phyloP scores from a whole-genome alignment of 2,113 vertebrate genomes.

The Atractosteus spatula region DNA sequence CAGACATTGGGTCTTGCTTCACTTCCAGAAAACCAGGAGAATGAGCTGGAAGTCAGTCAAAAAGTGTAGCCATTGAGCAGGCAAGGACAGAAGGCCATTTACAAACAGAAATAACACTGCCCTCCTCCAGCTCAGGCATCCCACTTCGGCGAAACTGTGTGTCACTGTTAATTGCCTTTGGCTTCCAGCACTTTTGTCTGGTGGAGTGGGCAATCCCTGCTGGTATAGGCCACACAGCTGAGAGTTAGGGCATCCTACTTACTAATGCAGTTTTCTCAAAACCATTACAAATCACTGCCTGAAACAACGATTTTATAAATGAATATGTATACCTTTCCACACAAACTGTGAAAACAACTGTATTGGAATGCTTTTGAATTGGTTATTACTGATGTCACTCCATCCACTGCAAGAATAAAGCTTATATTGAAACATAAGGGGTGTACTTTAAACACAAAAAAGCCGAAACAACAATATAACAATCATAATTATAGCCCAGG shows the following conservation, averaged over 20 bases:
- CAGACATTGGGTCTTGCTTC: no score
- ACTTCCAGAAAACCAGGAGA: no score
- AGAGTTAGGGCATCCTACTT: neutral
- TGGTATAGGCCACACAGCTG: neutral
- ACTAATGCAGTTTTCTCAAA: constrained; percentile 1
- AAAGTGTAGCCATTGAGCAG: no score
- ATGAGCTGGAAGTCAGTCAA: no score
- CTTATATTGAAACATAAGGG: no score
- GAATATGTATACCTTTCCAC: constrained; percentile 2
- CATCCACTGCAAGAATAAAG: no score
- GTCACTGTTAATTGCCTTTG: no score
- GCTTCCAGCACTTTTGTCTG: neutral
- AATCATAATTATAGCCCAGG: constrained; percentile 16
- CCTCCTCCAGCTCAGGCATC: no score
- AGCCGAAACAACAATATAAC: constrained; percentile 10
- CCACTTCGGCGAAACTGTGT: no score
- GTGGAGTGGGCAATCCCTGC: neutral
- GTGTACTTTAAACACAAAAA: neutral
- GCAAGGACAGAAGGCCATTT: no score
- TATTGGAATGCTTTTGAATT: neutral
- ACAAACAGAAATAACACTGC: no score
- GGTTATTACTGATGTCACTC: no score
- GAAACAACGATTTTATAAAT: neutral
- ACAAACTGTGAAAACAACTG: neutral
- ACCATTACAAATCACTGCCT: constrained; percentile 4